phyloP scores from a whole-genome alignment of 2,797 vertebrate genomes.

The Sardinella longiceps region DNA sequence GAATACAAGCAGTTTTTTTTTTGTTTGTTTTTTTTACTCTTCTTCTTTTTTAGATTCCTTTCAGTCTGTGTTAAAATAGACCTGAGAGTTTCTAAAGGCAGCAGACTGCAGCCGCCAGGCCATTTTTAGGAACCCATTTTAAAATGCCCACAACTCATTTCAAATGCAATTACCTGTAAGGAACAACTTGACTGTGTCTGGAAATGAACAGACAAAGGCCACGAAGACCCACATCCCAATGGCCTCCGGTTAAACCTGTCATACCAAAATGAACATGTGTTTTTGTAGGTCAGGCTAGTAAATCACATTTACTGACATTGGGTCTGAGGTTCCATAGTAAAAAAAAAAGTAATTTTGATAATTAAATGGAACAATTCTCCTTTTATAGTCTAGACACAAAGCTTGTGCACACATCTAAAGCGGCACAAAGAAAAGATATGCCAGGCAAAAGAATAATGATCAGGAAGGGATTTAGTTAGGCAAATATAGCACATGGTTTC shows the following conservation, averaged over 20 bases:
- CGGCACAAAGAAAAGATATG: background rate
- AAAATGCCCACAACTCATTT: background rate
- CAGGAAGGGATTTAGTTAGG: background rate
- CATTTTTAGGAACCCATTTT: background rate
- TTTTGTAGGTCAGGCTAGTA: background rate
- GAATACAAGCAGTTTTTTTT: background rate
- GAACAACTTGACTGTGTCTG: background rate
- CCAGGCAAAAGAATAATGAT: background rate
- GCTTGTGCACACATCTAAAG: background rate
- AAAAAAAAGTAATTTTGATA: background rate
- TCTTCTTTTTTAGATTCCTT: background rate
- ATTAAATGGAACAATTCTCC: conserved; percentile 6
- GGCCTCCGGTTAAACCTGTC: background rate
- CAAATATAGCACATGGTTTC: background rate
- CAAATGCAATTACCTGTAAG: conserved; percentile 3
- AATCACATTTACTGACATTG: background rate
- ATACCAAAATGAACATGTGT: background rate
- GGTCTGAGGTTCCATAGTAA: background rate
- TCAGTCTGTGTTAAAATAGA: background rate
- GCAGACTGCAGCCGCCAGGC: background rate
- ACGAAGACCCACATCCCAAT: background rate
- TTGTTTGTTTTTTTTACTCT: background rate
- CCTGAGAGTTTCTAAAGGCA: background rate
- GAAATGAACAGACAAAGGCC: background rate
- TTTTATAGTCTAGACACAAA: background rate